Evolutionary conservation across 2,888 invertebrate genomes (phyloP), one percentile per base, ranked within the genome.

Genomic region (Ecdyonurus torrentis): DNA sequence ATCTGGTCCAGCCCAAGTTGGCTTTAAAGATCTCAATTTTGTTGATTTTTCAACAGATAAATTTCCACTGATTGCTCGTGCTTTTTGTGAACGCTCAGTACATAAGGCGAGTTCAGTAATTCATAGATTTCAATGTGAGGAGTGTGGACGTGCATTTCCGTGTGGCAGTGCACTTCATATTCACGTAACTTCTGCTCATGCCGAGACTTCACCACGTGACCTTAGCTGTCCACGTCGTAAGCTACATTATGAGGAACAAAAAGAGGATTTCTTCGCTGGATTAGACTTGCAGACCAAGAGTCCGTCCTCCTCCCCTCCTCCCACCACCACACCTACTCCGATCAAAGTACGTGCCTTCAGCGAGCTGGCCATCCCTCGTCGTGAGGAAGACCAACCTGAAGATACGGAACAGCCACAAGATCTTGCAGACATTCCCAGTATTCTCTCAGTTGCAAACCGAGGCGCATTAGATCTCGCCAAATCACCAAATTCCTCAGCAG

Each of bases 391-490:
- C 10, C 37, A 64, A 20, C 62, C 63, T 58, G 70, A 69, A 61
- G 84, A 67, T 80, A 85, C 0, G 81, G 22, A 59, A 0, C 72
- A 71, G 24, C 82, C 81, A 25, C 85, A 85, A 72, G 91, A 92
- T 70, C 77, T 91, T 66, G 91, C 91, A 58, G 91, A 91, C 70
- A 91, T 92, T 66, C 88, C 87, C 72, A 87, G 89, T 25, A 91
- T 91, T 66, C 78, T 91, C 62, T 86, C 85, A 23, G 85, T 90
- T 67, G 87, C 90, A 25, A 85, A 87, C 7, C 63, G 66, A 19
- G 67, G 68, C 19, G 66, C 66, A 15, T 63, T 68, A 1, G 63
- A 66, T 18, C 63, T 65, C 1, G 61, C 63, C 7, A 59, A 64
- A 25, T 63, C 67, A 24, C 59, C 60, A 22, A 63, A 61, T n/a